Conservation (phyloP, 1,140 invertebrate species). For the Babylonia areolata region DNA sequence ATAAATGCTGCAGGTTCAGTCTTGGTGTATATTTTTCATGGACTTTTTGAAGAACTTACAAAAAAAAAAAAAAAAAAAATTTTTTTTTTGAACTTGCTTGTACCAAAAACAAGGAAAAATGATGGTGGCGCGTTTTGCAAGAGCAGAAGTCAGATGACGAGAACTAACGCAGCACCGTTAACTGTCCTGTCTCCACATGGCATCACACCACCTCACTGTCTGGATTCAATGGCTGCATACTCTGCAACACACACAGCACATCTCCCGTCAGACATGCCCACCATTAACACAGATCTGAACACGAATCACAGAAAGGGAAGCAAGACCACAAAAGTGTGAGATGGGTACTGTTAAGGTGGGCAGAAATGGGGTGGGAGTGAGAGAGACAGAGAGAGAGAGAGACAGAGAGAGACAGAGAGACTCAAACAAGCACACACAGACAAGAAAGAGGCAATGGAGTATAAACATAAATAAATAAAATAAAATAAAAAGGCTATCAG, state of each 20-base stretch:
- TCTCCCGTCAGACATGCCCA: background rate
- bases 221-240: conserved; percentile 42
- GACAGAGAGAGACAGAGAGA: background rate
- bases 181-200: background rate
- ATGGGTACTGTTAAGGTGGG: background rate
- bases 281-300: no score
- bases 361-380: background rate
- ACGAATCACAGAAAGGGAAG: no score
- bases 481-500: no score
- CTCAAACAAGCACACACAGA: background rate
- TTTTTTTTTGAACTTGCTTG: background rate
- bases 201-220: conserved; percentile 41
- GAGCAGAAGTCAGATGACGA: background rate
- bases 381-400: conserved; percentile 11
- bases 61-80: background rate
- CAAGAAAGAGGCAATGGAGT: background rate
- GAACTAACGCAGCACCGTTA: conserved; percentile 5
- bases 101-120: no score
- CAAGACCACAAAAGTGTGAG: no score
- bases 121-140: background rate
- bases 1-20: background rate
- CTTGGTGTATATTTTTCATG: background rate
- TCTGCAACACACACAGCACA: conserved; percentile 41
- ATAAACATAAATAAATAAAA: background rate
- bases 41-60: background rate